Evolutionary conservation across 1,140 invertebrate genomes (phyloP).

Genomic region (Holcopasites calliopsidis): DNA sequence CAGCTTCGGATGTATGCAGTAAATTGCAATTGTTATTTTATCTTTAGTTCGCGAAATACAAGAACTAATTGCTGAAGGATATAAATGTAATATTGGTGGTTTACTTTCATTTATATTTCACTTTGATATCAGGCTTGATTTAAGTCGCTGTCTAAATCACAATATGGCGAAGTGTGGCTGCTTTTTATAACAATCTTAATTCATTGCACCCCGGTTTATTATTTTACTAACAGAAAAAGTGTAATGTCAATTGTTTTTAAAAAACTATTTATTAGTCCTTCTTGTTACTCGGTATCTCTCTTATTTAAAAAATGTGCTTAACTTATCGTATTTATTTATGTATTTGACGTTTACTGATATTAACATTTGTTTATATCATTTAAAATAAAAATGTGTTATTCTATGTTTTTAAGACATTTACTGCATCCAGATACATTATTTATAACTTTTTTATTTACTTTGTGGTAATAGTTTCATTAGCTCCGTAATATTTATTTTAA

Average conservation of each 20-base stretch:
- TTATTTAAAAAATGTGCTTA: not conserved
- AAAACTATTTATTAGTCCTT: conserved; percentile 13
- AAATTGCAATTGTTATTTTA: not conserved
- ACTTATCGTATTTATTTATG: not conserved
- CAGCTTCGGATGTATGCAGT: not conserved
- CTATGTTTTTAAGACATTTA: not conserved
- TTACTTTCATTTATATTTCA: conserved; percentile 30
- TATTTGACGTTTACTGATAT: not conserved
- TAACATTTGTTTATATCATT: conserved; percentile 13
- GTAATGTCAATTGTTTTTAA: conserved; percentile 21
- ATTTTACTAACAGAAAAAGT: not conserved
- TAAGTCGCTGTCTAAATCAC: conserved; percentile 38
- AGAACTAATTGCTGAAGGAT: not conserved
- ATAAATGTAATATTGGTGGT: not conserved
- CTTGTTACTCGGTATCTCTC: not conserved
- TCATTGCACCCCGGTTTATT: not conserved
- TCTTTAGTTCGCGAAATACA: not conserved
- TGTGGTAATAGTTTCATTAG: not conserved
- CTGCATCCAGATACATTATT: not conserved
- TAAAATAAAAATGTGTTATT: not conserved
- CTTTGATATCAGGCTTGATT: conserved; percentile 27
- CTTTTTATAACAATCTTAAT: conserved; percentile 49
- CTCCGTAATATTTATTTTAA: not conserved
- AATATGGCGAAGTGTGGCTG: conserved; percentile 47
- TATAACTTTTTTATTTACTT: not conserved